Conservation (phyloP, 2,113 vertebrate species). For the Pachycephala philippinensis region DNA sequence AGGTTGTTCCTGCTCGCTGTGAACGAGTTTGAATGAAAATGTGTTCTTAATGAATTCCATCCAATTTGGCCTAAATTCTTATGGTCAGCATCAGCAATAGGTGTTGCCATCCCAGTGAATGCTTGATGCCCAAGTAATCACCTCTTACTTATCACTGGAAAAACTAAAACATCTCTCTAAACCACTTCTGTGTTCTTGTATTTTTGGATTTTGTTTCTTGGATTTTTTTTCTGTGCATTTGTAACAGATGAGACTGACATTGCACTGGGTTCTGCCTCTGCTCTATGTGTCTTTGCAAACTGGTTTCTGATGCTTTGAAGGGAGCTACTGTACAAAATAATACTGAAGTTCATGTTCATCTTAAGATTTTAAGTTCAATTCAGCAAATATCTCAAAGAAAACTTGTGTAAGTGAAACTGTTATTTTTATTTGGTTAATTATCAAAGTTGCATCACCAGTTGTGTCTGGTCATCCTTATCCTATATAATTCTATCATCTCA, state of each 20-base stretch:
- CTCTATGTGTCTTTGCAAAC: not conserved
- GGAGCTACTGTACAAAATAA: not conserved
- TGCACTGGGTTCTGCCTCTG: not conserved
- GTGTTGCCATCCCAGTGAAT: no score
- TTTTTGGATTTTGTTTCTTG: no score
- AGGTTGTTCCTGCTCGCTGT: fast-evolving
- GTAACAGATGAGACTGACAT: not conserved
- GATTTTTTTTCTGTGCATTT: not conserved
- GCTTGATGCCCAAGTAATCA: not conserved
- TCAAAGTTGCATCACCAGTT: not conserved
- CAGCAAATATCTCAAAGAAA: not conserved
- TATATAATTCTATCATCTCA: not conserved
- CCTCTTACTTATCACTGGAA: not conserved
- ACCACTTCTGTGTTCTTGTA: not conserved
- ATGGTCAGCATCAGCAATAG: not conserved
- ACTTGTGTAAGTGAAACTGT: not conserved
- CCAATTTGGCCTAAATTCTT: not conserved
- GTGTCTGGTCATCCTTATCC: not conserved
- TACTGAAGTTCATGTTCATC: not conserved
- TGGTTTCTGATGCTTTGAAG: not conserved
- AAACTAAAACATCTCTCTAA: not conserved
- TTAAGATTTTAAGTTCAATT: not conserved
- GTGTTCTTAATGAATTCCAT: not conserved
- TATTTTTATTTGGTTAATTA: not conserved
- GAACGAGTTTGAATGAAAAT: not conserved